phyloP scores from a whole-genome alignment of 2,797 vertebrate species.

The Somateria mollissima region DNA sequence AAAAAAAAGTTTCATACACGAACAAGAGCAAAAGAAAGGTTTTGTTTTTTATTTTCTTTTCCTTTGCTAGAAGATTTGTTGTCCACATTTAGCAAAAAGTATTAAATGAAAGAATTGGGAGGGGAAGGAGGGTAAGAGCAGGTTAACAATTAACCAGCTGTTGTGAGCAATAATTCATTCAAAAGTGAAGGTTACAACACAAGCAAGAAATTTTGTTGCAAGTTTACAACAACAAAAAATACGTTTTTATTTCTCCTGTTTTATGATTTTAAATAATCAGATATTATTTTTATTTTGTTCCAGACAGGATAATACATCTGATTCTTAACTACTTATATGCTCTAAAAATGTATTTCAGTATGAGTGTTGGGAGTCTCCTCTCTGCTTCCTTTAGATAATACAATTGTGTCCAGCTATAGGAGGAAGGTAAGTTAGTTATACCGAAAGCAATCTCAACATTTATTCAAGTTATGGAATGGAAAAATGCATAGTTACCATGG shows the following conservation, averaged over 20 bases:
- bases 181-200: not conserved
- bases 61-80: not conserved
- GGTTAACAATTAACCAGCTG: not conserved
- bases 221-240: not conserved
- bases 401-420: constrained; percentile 12
- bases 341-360: not conserved
- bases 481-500: constrained; percentile 67
- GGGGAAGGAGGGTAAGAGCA: not conserved
- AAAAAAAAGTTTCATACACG: not conserved
- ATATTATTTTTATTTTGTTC: not conserved
- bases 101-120: not conserved
- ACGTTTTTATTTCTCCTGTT: not conserved
- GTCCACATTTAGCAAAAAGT: not conserved
- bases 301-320: not conserved
- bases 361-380: not conserved
- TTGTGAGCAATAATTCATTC: not conserved
- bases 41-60: not conserved
- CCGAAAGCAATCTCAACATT: constrained; percentile 59
- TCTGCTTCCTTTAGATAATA: constrained; percentile 12
- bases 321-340: not conserved
- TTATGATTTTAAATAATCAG: not conserved
- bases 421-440: constrained; percentile 40
- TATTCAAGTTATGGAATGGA: constrained; percentile 67
- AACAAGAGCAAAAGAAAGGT: not conserved
- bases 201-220: not conserved